Percentiles rank a stretch among this genome's conserved stretches.
Evolutionary conservation across 2,888 invertebrate genomes (phyloP).

Genomic region (Patella ulyssiponensis): DNA sequence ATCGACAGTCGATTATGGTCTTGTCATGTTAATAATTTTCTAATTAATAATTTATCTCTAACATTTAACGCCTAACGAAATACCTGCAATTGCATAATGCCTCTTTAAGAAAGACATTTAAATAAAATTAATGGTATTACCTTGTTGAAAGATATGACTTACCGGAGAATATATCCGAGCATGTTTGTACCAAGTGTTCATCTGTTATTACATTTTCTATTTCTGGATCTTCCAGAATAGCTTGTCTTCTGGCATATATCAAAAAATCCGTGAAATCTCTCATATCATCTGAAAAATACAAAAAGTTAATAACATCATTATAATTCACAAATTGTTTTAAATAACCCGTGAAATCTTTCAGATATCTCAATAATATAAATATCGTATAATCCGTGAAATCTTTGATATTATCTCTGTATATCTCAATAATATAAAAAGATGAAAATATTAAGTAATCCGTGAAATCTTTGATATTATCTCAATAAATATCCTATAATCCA

Average conservation of each 20-base stretch:
- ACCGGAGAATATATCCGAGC: conserved; percentile 31
- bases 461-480: conserved; percentile 21
- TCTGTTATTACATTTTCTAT: conserved; percentile 28
- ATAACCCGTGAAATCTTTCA: too few relatives aligned
- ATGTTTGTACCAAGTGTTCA: conserved; percentile 23
- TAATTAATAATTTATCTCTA: too few relatives aligned
- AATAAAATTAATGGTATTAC: too few relatives aligned
- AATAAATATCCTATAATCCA: neutral
- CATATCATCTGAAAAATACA: conserved; percentile 19
- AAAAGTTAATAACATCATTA: too few relatives aligned
- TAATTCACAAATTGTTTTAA: too few relatives aligned
- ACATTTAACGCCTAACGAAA: too few relatives aligned
- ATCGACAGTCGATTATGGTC: too few relatives aligned
- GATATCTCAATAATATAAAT: too few relatives aligned
- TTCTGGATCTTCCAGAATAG: conserved; percentile 22
- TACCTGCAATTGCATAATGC: too few relatives aligned
- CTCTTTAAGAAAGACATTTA: too few relatives aligned
- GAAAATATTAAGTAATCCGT: conserved; percentile 25
- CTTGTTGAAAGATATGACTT: neutral
- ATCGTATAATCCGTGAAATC: conserved; percentile 33
- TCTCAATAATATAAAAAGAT: too few relatives aligned
- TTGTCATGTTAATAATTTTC: too few relatives aligned
- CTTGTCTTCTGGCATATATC: conserved; percentile 33
- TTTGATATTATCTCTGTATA: neutral
- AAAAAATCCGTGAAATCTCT: conserved; percentile 35